Evolutionary conservation across 2,888 invertebrate species (phyloP).

Genomic region (Drosophila nr. fundita): DNA sequence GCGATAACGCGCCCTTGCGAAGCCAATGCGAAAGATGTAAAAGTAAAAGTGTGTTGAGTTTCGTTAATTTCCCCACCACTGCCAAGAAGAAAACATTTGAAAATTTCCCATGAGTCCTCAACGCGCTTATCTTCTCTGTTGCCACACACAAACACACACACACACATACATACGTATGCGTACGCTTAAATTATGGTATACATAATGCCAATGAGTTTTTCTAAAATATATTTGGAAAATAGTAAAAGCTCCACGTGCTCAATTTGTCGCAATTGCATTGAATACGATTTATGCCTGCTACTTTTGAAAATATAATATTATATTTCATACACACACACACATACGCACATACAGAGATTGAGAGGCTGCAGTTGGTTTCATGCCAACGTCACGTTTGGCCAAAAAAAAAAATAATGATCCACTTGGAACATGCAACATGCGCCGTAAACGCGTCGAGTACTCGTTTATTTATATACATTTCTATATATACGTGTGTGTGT

Average conservation of each 20-base stretch:
- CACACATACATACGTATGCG: slow-evolving; percentile 5
- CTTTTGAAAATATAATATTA: slow-evolving; percentile 37
- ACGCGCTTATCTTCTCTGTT: slow-evolving; percentile 49
- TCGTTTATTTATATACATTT: slow-evolving; percentile 48
- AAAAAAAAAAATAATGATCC: slow-evolving; percentile 40
- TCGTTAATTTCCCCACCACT: slow-evolving; percentile 63
- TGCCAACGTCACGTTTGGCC: slow-evolving; percentile 51
- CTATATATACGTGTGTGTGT: slow-evolving; percentile 16
- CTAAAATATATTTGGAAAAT: neutral
- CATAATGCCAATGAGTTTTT: slow-evolving; percentile 56
- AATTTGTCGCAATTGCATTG: slow-evolving; percentile 3
- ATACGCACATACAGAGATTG: slow-evolving; percentile 2
- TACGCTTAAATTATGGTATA: slow-evolving; percentile 61
- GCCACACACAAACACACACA: slow-evolving; percentile 26
- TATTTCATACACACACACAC: slow-evolving; percentile 27
- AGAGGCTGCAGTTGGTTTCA: slow-evolving; percentile 34
- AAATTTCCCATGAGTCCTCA: slow-evolving; percentile 73
- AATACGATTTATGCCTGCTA: slow-evolving; percentile 14
- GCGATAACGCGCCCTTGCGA: slow-evolving; percentile 49
- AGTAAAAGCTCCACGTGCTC: slow-evolving; percentile 14
- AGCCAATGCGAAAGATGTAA: slow-evolving; percentile 48
- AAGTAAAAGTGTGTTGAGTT: slow-evolving; percentile 80
- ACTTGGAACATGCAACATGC: slow-evolving; percentile 62
- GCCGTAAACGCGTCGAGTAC: slow-evolving; percentile 46
- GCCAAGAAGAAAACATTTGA: slow-evolving; percentile 58